Evolutionary conservation across 1,140 invertebrate species (phyloP).

Genomic region (Leucophenga varia): DNA sequence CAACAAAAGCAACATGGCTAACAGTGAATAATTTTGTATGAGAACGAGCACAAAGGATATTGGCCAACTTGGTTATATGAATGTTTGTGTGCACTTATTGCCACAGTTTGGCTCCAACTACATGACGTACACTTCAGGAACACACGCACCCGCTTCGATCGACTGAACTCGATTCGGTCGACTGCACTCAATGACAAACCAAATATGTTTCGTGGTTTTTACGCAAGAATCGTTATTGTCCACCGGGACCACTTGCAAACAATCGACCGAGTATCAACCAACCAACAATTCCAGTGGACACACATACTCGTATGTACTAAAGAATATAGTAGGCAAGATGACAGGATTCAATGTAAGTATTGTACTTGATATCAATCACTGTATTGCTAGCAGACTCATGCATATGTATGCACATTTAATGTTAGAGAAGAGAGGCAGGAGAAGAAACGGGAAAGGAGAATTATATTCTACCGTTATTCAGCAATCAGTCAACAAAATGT

Average conservation of each 20-base stretch:
- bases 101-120: constrained; percentile 37
- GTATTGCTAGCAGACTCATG: constrained; percentile 15
- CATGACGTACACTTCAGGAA: too few relatives aligned
- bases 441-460: too few relatives aligned
- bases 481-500: constrained; percentile 50
- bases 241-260: constrained; percentile 8
- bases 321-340: too few relatives aligned
- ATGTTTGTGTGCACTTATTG: constrained; percentile 3
- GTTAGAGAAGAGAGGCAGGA: too few relatives aligned
- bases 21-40: too few relatives aligned
- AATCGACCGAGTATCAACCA: constrained; percentile 1
- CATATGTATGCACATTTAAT: constrained; percentile 14
- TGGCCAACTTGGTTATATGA: too few relatives aligned
- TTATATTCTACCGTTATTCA: constrained; percentile 11
- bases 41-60: too few relatives aligned
- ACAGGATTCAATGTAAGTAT: too few relatives aligned
- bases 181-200: constrained; percentile 51
- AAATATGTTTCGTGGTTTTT: constrained; percentile 55
- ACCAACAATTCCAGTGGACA: not conserved
- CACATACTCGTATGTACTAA: too few relatives aligned
- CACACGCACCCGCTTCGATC: constrained; percentile 11
- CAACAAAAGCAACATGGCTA: too few relatives aligned
- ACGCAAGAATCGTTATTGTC: constrained; percentile 30
- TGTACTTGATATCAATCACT: constrained; percentile 45
- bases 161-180: constrained; percentile 21